Evolutionary conservation across 2,113 vertebrate species (phyloP).

Genomic region (Pygoscelis antarcticus): DNA sequence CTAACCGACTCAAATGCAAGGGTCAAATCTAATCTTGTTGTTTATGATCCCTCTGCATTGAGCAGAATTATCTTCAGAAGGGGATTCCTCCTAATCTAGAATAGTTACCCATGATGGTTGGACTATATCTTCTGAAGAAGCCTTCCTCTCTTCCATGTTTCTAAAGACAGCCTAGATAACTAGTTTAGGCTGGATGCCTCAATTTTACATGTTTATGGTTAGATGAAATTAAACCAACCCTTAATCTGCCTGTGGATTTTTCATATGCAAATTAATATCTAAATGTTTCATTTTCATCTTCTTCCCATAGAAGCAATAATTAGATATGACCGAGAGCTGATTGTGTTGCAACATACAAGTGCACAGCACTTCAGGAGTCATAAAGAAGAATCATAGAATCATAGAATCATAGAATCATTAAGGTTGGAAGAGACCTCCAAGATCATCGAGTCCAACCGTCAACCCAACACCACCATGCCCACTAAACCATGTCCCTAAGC

Average conservation of each 20-base stretch:
- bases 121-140: not conserved
- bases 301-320: not conserved
- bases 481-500: too few species aligned
- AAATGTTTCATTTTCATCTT: not conserved
- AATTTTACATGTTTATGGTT: not conserved
- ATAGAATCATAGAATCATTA: too few species aligned
- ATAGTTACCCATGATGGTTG: rapidly evolving
- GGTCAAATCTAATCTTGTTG: not conserved
- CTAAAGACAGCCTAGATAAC: not conserved
- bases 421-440: too few species aligned
- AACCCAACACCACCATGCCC: too few species aligned
- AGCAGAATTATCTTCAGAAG: not conserved
- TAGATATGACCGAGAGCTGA: not conserved
- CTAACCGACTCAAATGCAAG: not conserved
- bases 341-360: not conserved
- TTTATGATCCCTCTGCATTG: not conserved
- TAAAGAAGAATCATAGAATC: not conserved
- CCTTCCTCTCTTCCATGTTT: not conserved
- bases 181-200: not conserved
- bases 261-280: not conserved
- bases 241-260: not conserved
- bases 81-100: not conserved
- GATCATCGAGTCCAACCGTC: too few species aligned
- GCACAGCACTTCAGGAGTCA: not conserved
- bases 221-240: not conserved